Conservation (phyloP, 2,797 vertebrate species). For the Rhynchotus rufescens region DNA sequence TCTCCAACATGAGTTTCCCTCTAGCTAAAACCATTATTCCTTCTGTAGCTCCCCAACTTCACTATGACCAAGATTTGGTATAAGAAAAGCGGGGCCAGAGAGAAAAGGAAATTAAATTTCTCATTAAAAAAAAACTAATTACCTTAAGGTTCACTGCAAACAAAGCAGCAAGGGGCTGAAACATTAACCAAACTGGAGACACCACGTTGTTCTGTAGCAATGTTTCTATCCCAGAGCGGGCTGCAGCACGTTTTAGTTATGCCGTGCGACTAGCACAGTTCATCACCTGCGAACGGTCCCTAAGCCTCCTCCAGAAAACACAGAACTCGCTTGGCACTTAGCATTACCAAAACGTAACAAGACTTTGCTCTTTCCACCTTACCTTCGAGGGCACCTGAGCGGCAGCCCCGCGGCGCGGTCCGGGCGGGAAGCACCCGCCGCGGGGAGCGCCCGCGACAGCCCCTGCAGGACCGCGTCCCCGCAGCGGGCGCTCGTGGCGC, state of each 20-base stretch:
- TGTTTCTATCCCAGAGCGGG: not conserved
- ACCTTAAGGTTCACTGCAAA: conserved; percentile 35
- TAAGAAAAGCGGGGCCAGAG: not conserved
- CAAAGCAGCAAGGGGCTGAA: conserved; percentile 49
- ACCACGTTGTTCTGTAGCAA: not conserved
- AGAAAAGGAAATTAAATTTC: conserved; percentile 18
- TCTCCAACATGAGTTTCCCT: not conserved
- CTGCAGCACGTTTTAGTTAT: not conserved
- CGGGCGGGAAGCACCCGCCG: not conserved
- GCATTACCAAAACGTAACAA: conserved; percentile 58
- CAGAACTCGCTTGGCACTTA: conserved; percentile 66
- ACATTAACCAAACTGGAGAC: not conserved
- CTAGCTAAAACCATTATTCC: not conserved
- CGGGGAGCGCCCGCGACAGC: not conserved
- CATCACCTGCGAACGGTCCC: not conserved
- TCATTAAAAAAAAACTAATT: not conserved
- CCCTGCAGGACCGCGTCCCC: not conserved
- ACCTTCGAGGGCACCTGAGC: not conserved
- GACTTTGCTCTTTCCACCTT: not conserved
- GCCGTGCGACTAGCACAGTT: not conserved
- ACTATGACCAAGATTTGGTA: not conserved
- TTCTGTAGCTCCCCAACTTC: not conserved
- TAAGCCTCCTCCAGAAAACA: not conserved
- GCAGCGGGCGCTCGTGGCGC: not conserved
- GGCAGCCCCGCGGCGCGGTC: not conserved